Percentiles rank a stretch among this genome's conserved stretches.
These are phyloP conservation scores for Antheraea pernyi DNA, from an alignment of 1,140 invertebrate genomes.

Conservation along the genomic window DNA sequence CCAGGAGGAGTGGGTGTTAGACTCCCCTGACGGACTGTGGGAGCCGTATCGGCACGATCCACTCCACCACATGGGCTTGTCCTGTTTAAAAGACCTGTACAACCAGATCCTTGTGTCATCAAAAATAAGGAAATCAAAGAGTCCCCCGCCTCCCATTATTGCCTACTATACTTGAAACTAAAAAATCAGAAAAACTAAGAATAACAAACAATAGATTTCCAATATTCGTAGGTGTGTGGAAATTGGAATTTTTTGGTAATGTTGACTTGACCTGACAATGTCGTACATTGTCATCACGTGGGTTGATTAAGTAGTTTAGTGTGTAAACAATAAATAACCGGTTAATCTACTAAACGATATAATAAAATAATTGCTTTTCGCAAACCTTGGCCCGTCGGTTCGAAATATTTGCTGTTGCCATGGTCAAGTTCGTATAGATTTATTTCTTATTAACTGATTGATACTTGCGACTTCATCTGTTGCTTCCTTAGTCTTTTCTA, in stretches of 20 bases:
- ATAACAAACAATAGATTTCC: too few species aligned
- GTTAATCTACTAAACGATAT: neutral
- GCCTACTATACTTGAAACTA: too few species aligned
- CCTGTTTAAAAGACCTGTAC: too few species aligned
- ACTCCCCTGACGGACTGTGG: too few species aligned
- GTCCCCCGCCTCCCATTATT: too few species aligned
- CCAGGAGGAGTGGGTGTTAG: too few species aligned
- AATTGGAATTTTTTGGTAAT: neutral
- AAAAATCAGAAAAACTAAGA: too few species aligned
- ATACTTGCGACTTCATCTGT: neutral
- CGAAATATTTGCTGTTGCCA: neutral
- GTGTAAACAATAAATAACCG: neutral
- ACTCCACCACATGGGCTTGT: too few species aligned
- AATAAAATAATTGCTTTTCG: slow-evolving; percentile 1
- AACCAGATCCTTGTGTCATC: too few species aligned
- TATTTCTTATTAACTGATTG: neutral
- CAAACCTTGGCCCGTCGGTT: neutral
- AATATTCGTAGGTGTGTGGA: too few species aligned
- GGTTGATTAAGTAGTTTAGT: neutral
- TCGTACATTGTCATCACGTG: neutral
- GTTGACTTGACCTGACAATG: neutral
- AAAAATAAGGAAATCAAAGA: too few species aligned
- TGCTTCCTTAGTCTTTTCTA: neutral
- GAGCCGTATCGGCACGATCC: too few species aligned
- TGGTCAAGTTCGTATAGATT: neutral